These are phyloP conservation scores for Labrus mixtus DNA, from an alignment of 2,113 vertebrate genomes.

Conservation along the genomic window DNA sequence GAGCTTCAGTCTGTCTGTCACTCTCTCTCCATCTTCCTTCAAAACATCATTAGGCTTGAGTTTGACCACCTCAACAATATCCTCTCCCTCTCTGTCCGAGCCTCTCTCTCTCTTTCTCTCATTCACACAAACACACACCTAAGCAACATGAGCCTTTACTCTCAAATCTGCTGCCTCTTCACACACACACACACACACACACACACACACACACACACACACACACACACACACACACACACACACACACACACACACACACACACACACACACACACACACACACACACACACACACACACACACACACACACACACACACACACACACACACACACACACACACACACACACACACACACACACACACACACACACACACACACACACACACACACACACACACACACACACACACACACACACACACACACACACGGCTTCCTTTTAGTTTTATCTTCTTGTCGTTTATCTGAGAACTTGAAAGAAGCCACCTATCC, in stretches of 20 bases:
- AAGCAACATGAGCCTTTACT: slow-evolving; percentile 4
- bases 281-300: slow-evolving; percentile 32
- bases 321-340: slow-evolving; percentile 30
- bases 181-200: slow-evolving; percentile 44
- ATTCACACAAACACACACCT: slow-evolving; percentile 13
- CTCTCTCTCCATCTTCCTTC: slow-evolving; percentile 47
- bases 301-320: slow-evolving; percentile 37
- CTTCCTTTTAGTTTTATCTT: slow-evolving; percentile 21
- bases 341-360: slow-evolving; percentile 32
- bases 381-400: slow-evolving; percentile 30
- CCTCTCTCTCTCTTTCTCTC: slow-evolving; percentile 7
- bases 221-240: slow-evolving; percentile 2
- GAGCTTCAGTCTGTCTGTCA: slow-evolving; percentile 32
- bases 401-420: slow-evolving; percentile 32
- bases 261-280: slow-evolving; percentile 7
- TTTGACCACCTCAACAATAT: slow-evolving; percentile 70
- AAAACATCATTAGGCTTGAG: slow-evolving; percentile 84
- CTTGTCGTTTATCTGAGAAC: slow-evolving; percentile 24
- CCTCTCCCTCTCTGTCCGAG: slow-evolving; percentile 42
- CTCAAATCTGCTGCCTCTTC: slow-evolving; percentile 41
- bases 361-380: slow-evolving; percentile 37
- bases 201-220: not conserved
- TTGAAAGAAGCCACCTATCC: slow-evolving; percentile 45
- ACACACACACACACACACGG: not conserved
- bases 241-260: slow-evolving; percentile 7